Evolutionary conservation across 2,113 vertebrate genomes (phyloP).

Genomic region (Microcebus tavaratra): DNA sequence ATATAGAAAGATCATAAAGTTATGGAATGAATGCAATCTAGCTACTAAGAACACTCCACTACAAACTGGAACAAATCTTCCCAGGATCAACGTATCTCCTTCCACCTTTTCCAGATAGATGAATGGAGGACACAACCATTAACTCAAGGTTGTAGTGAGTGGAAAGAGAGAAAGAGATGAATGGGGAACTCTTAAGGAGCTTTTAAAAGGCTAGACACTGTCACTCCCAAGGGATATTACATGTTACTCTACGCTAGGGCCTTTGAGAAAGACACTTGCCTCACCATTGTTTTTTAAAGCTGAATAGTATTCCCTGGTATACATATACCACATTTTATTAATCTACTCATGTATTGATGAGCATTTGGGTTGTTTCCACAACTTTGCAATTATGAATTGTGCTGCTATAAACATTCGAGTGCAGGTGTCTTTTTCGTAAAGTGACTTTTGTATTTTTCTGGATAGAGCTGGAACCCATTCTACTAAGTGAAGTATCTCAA

Average conservation of each 20-base stretch:
- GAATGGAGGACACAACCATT: conserved; percentile 20
- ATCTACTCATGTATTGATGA: too few relatives aligned
- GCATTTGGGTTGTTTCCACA: too few relatives aligned
- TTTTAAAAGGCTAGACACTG: background rate
- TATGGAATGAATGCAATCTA: background rate
- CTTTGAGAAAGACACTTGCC: background rate
- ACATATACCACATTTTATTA: too few relatives aligned
- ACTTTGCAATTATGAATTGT: too few relatives aligned
- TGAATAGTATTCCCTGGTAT: too few relatives aligned
- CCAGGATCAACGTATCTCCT: background rate
- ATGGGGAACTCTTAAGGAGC: background rate
- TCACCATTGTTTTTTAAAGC: background rate
- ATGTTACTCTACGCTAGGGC: background rate
- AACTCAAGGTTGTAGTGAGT: background rate
- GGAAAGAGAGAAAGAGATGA: background rate
- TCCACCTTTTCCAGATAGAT: conserved; percentile 56
- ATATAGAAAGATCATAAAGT: conserved; percentile 41
- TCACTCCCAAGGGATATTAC: background rate
- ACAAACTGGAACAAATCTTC: background rate
- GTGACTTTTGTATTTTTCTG: too few relatives aligned
- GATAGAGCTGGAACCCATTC: too few relatives aligned
- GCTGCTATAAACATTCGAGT: too few relatives aligned
- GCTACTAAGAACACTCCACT: conserved; percentile 2
- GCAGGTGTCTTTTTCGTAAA: too few relatives aligned
- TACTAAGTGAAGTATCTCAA: too few relatives aligned